A percentile compares a stretch with the other conserved stretches of the same genome.
phyloP scores from a whole-genome alignment of 1,140 invertebrate species.

The Anastrepha ludens region DNA sequence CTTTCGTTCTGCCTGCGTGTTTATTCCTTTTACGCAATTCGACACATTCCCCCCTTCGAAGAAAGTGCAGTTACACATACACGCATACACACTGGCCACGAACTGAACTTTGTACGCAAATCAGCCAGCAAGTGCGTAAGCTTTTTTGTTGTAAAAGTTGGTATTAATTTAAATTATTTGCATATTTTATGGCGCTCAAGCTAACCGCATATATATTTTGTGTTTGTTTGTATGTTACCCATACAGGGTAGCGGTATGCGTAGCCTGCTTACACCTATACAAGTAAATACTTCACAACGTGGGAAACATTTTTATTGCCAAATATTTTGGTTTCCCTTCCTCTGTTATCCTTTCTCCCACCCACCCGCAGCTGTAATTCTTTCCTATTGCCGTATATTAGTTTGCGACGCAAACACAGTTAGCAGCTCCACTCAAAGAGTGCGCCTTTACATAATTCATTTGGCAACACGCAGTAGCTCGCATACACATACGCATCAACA shows the following conservation, averaged over 20 bases:
- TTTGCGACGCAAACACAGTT: background rate
- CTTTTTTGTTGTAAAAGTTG: background rate
- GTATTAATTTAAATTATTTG: slow-evolving; percentile 45
- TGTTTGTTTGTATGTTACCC: background rate
- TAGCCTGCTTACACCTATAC: background rate
- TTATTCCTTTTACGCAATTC: no score
- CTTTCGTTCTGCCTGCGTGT: no score
- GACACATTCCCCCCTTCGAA: no score
- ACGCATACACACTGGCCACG: no score
- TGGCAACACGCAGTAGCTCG: background rate
- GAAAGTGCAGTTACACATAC: no score
- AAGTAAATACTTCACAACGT: background rate
- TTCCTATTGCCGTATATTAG: background rate
- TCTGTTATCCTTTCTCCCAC: no score
- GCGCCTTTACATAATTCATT: background rate
- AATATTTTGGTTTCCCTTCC: background rate
- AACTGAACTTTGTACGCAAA: no score
- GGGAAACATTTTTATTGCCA: slow-evolving; percentile 28
- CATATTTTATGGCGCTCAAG: slow-evolving; percentile 30
- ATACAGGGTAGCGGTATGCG: background rate
- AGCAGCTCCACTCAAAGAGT: background rate
- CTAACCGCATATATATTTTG: background rate
- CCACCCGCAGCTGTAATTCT: background rate
- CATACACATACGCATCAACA: background rate
- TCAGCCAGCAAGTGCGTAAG: background rate